Evolutionary conservation across 64 coral and sea anemone species (phyloP).

Genomic region (Pocillopora damicornis): DNA sequence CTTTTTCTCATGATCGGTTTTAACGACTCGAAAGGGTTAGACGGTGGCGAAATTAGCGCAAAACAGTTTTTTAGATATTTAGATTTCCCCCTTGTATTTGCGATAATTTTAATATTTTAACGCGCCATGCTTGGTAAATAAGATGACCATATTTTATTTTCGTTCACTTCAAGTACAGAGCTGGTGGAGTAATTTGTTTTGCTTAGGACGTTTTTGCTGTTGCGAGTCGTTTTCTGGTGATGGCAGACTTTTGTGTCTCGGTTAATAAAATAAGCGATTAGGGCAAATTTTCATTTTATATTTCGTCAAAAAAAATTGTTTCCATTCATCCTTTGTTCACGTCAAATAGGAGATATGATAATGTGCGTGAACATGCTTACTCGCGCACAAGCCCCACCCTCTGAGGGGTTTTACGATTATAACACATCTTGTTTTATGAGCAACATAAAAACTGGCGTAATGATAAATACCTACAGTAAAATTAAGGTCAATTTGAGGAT

Average conservation of each 20-base stretch:
- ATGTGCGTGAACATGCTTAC: conserved; percentile 19
- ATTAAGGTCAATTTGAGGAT: neutral
- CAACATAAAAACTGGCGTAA: neutral
- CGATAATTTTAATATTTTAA: conserved; percentile 36
- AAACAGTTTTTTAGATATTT: neutral
- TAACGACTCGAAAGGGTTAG: neutral
- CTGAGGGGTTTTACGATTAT: neutral
- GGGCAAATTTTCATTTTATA: neutral
- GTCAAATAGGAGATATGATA: conserved; percentile 25
- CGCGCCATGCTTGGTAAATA: conserved; percentile 35
- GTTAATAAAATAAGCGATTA: neutral
- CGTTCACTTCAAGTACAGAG: conserved; percentile 22
- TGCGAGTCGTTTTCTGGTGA: neutral
- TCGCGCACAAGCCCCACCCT: conserved; percentile 20
- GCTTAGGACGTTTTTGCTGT: neutral
- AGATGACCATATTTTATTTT: conserved; percentile 28
- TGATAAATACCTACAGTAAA: neutral
- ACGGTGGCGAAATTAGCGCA: conserved; percentile 12
- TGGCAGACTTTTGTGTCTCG: neutral
- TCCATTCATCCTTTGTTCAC: conserved; percentile 22
- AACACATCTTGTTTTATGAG: neutral
- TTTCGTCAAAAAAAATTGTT: neutral
- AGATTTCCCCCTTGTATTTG: conserved; percentile 17
- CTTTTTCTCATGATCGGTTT: conserved; percentile 43
- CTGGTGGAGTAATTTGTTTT: conserved; percentile 8